These are phyloP conservation scores for Pimpla rufipes DNA, from an alignment of 2,888 invertebrate genomes.

Conservation along the genomic window DNA sequence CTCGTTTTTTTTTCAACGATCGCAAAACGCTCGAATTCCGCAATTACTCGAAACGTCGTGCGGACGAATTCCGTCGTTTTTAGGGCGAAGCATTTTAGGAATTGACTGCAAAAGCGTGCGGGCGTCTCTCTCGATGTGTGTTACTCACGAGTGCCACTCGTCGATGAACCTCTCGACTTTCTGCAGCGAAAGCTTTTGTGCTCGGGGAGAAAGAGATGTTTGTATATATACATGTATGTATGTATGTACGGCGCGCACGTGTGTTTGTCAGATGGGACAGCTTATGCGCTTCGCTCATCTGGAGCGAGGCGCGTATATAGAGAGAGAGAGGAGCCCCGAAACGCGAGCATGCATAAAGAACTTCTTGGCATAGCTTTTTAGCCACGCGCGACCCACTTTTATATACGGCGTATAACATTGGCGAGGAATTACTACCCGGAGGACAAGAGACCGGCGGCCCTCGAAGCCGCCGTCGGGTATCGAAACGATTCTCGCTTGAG, in stretches of 20 bases:
- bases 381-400: conserved; percentile 64
- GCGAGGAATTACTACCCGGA: conserved; percentile 1
- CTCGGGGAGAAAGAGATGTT: conserved; percentile 9
- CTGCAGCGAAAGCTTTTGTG: conserved; percentile 59
- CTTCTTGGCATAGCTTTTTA: conserved; percentile 64
- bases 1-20: not conserved
- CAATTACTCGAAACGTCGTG: not conserved
- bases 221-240: not conserved
- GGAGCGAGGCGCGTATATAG: conserved; percentile 4
- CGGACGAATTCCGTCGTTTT: not conserved
- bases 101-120: conserved; percentile 1
- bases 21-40: not conserved
- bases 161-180: conserved; percentile 50
- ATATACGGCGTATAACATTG: conserved; percentile 7
- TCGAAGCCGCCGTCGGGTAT: not conserved
- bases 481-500: not conserved
- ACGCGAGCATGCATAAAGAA: conserved; percentile 62
- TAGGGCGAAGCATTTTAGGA: not conserved
- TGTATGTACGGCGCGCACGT: not conserved
- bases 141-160: conserved; percentile 19
- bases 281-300: conserved; percentile 9
- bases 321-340: conserved; percentile 47
- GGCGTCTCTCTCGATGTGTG: not conserved
- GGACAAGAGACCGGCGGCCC: conserved; percentile 25
- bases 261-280: conserved; percentile 1